Base-by-base conservation (phyloP, 2,888 invertebrate species). In the Lasioglossum morio region DNA sequence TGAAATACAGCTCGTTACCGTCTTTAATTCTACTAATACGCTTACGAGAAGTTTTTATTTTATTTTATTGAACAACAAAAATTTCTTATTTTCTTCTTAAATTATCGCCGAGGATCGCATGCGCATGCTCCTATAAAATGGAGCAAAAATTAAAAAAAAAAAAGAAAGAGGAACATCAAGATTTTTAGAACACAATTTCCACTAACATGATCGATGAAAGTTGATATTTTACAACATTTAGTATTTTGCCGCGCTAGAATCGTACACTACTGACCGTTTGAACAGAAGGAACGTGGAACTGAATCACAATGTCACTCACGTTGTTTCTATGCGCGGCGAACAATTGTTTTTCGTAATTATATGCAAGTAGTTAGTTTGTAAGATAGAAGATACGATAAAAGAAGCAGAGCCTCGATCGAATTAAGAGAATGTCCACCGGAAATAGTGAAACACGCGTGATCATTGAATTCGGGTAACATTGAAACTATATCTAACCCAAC, bases 401-500 rank as follows among this genome's bases (percentile, higher is more conserved):
- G 27, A 30, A 73, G n/a, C 27, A 57, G 2, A 48, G 34, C 43
- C 46, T 2, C 72, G 8, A 1, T 3, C 37, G 37, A 77, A 77
- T 27, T n/a, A 10, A 53, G 30, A 70, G 23, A 74, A 27, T 94
- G 93, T 75, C 89, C 37, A 63, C 85, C 12, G 77, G 60, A 14
- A 78, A 82, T 27, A 74, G 46, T 37, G 86, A 34, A 82, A 72
- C 92, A 1, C 84, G 90, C 3, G 53, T 94, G 30, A 92, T 77
- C 0, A 89, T 94, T n/a, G 93, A 94, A 85, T 94, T 94, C 30
- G 92, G 94, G 94, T 94, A 92, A 91, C 72, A 16, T 30, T 8
- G 27, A 40, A 66, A 48, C n/a, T 8, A 57, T 2, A 48, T 53
- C 34, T 77, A 85, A 82, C 78, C 84, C 37, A 80, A 84, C 77